Percentiles rank a stretch among this genome's conserved stretches.
phyloP scores from a whole-genome alignment of 2,113 vertebrate genomes.

The Oreochromis aureus region DNA sequence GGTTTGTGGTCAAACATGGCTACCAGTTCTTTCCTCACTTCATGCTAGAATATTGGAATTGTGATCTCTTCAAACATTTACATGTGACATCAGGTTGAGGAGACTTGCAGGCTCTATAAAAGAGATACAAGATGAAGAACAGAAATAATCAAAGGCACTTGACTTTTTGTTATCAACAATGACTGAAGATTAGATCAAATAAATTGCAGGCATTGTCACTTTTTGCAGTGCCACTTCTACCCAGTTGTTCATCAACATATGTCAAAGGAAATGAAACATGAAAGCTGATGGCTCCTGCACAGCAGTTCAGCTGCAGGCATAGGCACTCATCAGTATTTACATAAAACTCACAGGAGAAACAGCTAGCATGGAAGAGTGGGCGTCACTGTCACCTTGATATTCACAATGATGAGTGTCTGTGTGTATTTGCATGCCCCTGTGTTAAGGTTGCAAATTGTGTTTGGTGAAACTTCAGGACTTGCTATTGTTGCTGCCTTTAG shows the following conservation, averaged over 20 bases:
- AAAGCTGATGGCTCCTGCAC: slow-evolving; percentile 18
- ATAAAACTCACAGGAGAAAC: slow-evolving; percentile 32
- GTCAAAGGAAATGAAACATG: slow-evolving; percentile 38
- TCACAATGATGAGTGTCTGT: not conserved
- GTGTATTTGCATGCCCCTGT: not conserved
- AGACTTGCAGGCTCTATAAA: not conserved
- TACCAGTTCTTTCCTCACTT: not conserved
- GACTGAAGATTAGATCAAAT: slow-evolving; percentile 6
- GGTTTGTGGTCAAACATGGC: not conserved
- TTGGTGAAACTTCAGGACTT: not conserved
- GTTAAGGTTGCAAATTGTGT: not conserved
- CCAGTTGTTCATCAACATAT: slow-evolving; percentile 13
- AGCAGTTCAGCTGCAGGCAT: not conserved
- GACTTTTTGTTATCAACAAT: not conserved
- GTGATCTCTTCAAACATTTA: not conserved
- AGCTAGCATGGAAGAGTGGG: not conserved
- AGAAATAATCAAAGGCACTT: not conserved
- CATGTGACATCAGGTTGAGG: not conserved
- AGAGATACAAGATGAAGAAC: not conserved
- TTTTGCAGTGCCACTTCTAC: not conserved
- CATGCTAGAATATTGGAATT: not conserved
- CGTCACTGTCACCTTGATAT: slow-evolving; percentile 3
- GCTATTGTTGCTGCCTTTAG: not conserved
- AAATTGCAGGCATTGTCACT: not conserved
- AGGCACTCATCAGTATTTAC: slow-evolving; percentile 51